A percentile compares a stretch with the other conserved stretches of the same genome.
These are phyloP conservation scores for Sesamia nonagrioides DNA, from an alignment of 1,140 invertebrate genomes.

Conservation along the genomic window DNA sequence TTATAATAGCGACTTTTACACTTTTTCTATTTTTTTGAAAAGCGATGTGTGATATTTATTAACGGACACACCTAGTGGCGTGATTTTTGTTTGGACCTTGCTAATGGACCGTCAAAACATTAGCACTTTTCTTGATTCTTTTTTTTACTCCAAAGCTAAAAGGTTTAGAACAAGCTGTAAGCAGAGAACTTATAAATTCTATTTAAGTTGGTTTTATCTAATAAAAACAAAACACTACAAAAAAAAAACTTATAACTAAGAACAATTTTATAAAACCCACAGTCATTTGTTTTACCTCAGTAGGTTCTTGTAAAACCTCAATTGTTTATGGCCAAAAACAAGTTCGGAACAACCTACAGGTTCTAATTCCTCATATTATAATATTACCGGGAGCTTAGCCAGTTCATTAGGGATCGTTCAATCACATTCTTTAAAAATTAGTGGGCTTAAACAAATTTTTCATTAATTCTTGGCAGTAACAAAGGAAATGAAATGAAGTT, in stretches of 20 bases:
- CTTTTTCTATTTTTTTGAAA: too few relatives aligned
- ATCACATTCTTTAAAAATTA: constrained; percentile 78
- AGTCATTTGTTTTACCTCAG: not conserved
- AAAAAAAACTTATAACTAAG: not conserved
- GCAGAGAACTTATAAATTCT: too few relatives aligned
- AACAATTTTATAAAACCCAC: not conserved
- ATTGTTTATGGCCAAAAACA: not conserved
- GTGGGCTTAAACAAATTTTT: constrained; percentile 62
- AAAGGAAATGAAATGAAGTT: constrained; percentile 12
- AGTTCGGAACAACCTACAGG: constrained; percentile 67
- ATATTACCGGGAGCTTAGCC: constrained; percentile 78
- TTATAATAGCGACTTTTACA: too few relatives aligned
- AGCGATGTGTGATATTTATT: too few relatives aligned
- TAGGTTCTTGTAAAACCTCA: not conserved
- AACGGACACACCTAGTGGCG: too few relatives aligned
- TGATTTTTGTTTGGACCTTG: too few relatives aligned
- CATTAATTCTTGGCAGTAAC: constrained; percentile 55
- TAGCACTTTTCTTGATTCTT: too few relatives aligned
- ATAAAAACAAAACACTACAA: not conserved
- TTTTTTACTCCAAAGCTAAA: too few relatives aligned
- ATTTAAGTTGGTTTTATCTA: too few relatives aligned
- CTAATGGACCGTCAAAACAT: too few relatives aligned
- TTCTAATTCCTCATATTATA: constrained; percentile 76
- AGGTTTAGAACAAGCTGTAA: too few relatives aligned
- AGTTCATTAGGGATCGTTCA: constrained; percentile 81